A percentile compares a stretch with the other conserved stretches of the same genome.
These are phyloP conservation scores for Eufriesea mexicana DNA, from an alignment of 1,140 invertebrate genomes.

Conservation along the genomic window DNA sequence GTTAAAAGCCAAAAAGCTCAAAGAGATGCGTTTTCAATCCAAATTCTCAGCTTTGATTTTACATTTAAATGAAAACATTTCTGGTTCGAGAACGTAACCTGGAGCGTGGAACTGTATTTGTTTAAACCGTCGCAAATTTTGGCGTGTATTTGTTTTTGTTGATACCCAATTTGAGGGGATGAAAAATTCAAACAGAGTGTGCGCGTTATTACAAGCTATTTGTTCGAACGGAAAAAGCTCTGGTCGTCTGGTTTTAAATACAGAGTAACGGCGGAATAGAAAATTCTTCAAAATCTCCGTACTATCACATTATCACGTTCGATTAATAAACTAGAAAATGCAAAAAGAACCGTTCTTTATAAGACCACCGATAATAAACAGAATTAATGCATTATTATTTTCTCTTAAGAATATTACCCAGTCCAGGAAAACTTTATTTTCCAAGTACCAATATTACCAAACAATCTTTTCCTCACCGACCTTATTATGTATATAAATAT, in stretches of 20 bases:
- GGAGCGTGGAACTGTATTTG: not conserved
- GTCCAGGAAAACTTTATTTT: no score
- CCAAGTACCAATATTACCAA: no score
- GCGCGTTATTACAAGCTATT: not conserved
- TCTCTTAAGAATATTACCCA: no score
- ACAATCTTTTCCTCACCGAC: no score
- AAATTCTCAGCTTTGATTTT: not conserved
- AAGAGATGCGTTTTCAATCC: not conserved
- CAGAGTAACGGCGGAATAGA: not conserved
- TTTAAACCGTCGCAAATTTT: not conserved
- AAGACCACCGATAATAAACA: no score
- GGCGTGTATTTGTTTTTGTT: not conserved
- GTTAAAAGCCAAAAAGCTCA: not conserved
- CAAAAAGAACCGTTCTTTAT: no score
- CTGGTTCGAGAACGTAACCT: not conserved
- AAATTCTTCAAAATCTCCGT: no score
- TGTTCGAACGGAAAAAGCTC: not conserved
- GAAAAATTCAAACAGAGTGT: not conserved
- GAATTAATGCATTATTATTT: no score
- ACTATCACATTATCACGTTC: not conserved
- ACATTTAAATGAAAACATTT: not conserved
- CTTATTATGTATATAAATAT: no score
- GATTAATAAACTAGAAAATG: no score
- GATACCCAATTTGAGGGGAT: not conserved
- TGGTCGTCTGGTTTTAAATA: not conserved